These are phyloP conservation scores for Drosophila mauritiana DNA, from an alignment of 1,140 invertebrate genomes.

Conservation along the genomic window DNA sequence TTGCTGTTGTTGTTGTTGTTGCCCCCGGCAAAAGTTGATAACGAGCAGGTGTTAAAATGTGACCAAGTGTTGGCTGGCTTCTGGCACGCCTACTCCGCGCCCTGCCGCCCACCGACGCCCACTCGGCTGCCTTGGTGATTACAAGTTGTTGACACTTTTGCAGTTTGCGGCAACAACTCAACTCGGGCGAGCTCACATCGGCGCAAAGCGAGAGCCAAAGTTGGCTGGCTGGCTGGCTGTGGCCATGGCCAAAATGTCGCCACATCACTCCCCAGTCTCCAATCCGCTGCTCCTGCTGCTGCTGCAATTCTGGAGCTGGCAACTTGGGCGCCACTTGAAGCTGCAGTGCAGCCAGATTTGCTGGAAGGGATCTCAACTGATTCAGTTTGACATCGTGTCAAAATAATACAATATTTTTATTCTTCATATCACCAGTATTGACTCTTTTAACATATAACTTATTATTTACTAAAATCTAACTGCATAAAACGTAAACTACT, in stretches of 20 bases:
- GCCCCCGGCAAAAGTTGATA: conserved; percentile 78
- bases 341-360: conserved; percentile 28
- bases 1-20: conserved; percentile 51
- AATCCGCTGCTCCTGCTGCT: conserved; percentile 13
- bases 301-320: conserved; percentile 45
- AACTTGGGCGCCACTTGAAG: conserved; percentile 41
- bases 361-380: neutral
- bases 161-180: conserved; percentile 78
- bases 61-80: conserved; percentile 69
- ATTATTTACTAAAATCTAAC: too few relatives aligned
- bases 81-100: conserved; percentile 33
- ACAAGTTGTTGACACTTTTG: conserved; percentile 82
- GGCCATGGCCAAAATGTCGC: conserved; percentile 68
- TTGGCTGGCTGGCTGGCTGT: conserved; percentile 50
- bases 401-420: neutral
- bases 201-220: conserved; percentile 70
- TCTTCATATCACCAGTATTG: too few relatives aligned
- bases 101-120: neutral
- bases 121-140: conserved; percentile 59
- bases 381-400: neutral
- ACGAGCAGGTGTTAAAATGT: conserved; percentile 83
- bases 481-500: too few relatives aligned
- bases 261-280: conserved; percentile 27
- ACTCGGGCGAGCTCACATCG: conserved; percentile 34
- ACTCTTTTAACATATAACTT: too few relatives aligned